Conservation (phyloP, 35 echinoderm and acorn worm species). For the Stichopus chloronotus region DNA sequence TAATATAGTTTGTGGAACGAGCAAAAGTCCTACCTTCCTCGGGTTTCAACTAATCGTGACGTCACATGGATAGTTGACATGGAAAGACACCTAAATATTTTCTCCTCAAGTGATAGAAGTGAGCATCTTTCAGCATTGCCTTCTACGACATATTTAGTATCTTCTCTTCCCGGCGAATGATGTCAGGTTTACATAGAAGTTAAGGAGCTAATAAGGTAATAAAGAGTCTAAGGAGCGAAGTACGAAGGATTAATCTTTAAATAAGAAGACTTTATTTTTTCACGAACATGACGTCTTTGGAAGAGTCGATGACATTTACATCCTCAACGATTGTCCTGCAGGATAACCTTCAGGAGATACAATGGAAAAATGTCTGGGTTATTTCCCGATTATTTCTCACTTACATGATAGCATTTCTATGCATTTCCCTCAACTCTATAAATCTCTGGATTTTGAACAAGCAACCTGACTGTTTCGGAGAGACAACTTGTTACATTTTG, state of each 20-base stretch:
- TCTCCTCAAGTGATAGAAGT: too few species aligned
- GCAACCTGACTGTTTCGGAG: slow-evolving; percentile 2
- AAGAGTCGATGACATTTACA: neutral
- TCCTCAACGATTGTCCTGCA: neutral
- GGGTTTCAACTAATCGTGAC: too few species aligned
- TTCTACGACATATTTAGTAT: too few species aligned
- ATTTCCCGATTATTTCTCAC: slow-evolving; percentile 7
- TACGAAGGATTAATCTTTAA: neutral
- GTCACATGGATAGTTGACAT: too few species aligned
- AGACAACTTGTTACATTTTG: neutral
- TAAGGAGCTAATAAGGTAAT: too few species aligned
- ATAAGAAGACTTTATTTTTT: neutral
- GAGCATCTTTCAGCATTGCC: too few species aligned
- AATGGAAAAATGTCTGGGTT: neutral
- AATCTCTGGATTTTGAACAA: neutral
- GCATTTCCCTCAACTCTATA: neutral
- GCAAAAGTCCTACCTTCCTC: too few species aligned
- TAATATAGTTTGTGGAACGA: too few species aligned
- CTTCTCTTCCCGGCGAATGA: too few species aligned
- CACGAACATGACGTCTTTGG: neutral
- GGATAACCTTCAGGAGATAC: neutral
- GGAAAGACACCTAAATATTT: too few species aligned
- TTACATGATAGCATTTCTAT: neutral
- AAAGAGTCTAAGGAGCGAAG: too few species aligned
- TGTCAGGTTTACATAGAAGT: too few species aligned